phyloP scores from a whole-genome alignment of 2,113 vertebrate genomes.

The Apodemus speciosus region DNA sequence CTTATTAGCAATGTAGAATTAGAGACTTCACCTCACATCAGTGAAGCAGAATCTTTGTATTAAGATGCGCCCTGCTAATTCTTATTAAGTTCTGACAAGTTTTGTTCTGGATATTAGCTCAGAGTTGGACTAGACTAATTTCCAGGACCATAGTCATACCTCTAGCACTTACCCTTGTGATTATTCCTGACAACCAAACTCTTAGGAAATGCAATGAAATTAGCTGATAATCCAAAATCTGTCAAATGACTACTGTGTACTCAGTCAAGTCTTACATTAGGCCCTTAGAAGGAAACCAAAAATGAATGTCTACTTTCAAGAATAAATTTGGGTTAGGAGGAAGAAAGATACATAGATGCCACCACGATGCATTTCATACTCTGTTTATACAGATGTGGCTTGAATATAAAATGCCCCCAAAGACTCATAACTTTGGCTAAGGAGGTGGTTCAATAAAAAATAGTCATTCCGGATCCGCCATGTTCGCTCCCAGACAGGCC shows the following conservation, averaged over 20 bases:
- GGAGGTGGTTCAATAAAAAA: neutral
- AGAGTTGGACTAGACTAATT: conserved; percentile 7
- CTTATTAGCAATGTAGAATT: conserved; percentile 24
- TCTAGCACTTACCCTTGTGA: neutral
- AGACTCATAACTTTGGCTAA: neutral
- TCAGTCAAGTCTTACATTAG: neutral
- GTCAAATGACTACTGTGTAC: neutral
- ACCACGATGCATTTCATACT: conserved; percentile 27
- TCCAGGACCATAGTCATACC: neutral
- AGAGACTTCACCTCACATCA: neutral
- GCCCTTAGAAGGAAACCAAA: conserved; percentile 10
- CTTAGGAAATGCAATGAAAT: neutral
- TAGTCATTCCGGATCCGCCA: no score
- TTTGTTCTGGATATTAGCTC: neutral
- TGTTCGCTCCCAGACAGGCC: no score
- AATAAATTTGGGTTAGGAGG: neutral
- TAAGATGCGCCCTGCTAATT: neutral
- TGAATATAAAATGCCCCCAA: neutral
- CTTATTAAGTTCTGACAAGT: neutral
- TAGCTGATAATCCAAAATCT: neutral
- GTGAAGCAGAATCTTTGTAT: conserved; percentile 18
- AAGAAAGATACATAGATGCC: neutral
- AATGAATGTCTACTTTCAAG: conserved; percentile 20
- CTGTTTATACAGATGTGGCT: neutral
- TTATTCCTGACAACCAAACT: neutral